These are phyloP conservation scores for Egretta garzetta DNA, from an alignment of 2,113 vertebrate species.

Conservation along the genomic window DNA sequence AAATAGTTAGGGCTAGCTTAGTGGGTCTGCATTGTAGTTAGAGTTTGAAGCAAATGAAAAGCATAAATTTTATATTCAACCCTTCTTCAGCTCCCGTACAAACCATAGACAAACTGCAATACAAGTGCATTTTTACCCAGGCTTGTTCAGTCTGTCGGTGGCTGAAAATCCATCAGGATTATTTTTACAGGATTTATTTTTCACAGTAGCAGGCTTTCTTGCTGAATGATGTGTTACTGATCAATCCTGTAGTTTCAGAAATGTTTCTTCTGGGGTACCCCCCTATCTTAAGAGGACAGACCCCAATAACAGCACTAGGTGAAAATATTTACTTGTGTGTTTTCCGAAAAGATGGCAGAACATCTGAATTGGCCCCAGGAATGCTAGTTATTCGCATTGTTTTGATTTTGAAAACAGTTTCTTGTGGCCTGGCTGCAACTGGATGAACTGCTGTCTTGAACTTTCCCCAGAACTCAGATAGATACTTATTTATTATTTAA, in stretches of 20 bases:
- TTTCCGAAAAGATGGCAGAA: not conserved
- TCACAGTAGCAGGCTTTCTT: not conserved
- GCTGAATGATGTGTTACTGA: not conserved
- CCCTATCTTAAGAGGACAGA: not conserved
- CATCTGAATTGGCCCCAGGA: not conserved
- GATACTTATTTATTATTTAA: constrained; percentile 43
- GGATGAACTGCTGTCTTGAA: not conserved
- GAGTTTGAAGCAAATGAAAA: not conserved
- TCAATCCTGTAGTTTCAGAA: not conserved
- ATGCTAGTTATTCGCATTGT: not conserved
- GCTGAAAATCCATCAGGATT: not conserved
- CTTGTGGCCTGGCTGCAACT: not conserved
- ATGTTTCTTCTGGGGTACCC: not conserved
- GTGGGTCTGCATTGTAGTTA: not conserved
- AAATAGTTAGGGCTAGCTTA: not conserved
- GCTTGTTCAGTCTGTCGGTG: not conserved
- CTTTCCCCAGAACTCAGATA: not conserved
- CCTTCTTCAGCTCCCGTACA: not conserved
- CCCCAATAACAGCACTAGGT: not conserved
- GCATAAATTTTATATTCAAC: not conserved
- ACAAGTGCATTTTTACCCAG: not conserved
- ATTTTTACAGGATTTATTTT: not conserved
- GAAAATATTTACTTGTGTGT: not conserved
- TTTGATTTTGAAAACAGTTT: not conserved
- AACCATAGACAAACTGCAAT: not conserved